Conservation (phyloP, 1,140 invertebrate genomes). For the Polypedilum pembai region DNA sequence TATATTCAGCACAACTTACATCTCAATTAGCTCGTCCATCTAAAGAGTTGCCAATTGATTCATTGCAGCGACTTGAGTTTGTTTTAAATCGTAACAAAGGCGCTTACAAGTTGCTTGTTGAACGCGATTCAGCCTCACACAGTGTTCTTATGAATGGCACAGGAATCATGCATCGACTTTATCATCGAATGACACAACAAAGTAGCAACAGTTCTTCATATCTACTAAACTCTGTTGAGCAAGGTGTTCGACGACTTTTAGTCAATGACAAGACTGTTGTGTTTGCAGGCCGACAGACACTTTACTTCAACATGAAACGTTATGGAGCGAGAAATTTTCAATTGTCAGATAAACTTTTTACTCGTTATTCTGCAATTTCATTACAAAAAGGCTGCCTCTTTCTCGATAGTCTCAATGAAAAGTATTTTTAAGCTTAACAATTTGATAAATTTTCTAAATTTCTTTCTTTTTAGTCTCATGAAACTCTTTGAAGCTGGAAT, state of each 20-base stretch:
- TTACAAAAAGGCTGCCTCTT: conserved; percentile 64
- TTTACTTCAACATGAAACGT: conserved; percentile 61
- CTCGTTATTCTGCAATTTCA: conserved; percentile 62
- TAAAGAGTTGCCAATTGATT: conserved; percentile 55
- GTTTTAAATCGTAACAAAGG: conserved; percentile 57
- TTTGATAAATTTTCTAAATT: neutral
- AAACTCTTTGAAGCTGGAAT: conserved; percentile 63
- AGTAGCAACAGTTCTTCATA: conserved; percentile 40
- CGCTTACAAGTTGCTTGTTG: conserved; percentile 56
- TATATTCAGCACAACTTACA: conserved; percentile 64
- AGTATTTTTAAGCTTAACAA: conserved; percentile 47
- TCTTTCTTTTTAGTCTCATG: conserved; percentile 49
- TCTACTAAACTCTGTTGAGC: conserved; percentile 55
- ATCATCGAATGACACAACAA: conserved; percentile 53
- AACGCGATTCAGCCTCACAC: conserved; percentile 45
- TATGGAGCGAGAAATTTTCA: conserved; percentile 61
- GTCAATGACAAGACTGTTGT: conserved; percentile 50
- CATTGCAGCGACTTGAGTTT: conserved; percentile 50
- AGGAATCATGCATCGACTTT: conserved; percentile 58
- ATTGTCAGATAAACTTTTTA: conserved; percentile 62
- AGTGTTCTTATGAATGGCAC: conserved; percentile 55
- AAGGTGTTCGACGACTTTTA: conserved; percentile 54
- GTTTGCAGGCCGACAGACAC: conserved; percentile 58
- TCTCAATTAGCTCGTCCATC: conserved; percentile 58
- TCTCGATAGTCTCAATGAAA: conserved; percentile 57